Evolutionary conservation across 1,140 invertebrate genomes (phyloP), one percentile per base, ranked within the genome.

Genomic region (Eufriesea mexicana): DNA sequence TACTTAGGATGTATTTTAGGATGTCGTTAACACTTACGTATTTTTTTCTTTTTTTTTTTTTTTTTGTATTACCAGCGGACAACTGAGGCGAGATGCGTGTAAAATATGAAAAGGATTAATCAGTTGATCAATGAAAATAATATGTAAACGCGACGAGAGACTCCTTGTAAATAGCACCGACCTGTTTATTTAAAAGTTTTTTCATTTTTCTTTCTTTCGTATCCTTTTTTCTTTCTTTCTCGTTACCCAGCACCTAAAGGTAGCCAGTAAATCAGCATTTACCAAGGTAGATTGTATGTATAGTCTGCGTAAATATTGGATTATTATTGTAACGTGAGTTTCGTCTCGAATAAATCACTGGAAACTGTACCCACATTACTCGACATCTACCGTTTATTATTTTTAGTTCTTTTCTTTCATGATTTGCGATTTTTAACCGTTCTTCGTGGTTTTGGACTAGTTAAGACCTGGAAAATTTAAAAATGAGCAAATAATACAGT

Each of bases 221-320:
- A 42, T n/a, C 57, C 18, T 9, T 35, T 72, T 42, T 23, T 6
- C 35, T 72, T 72, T 45, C 5, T 54, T 47, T 67, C 18, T 49
- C 47, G 79, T 89, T 84, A 83, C 79, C 28, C 71, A 68, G 66
- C 70, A 76, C 73, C 75, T 80, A 85, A 75, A 68, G 64, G 57
- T 89, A 90, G 79, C 68, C 81, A 87, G 66, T 90, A 85, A 88
- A 90, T 84, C 77, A 87, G 88, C 75, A 85, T 91, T 91, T 90
- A 89, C 83, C 62, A 87, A 72, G 74, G 59, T 88, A 85, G 78
- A 81, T 54, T 57, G 55, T 79, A 83, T 84, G 83, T 89, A 89
- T 89, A 85, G 80, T 80, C 78, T 66, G 83, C 86, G 73, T 83
- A 89, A 84, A 83, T 83, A 83, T 83, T 77, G 42, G 71, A 89